Base-by-base conservation (phyloP, 2,888 invertebrate species). In the Epinotia bilunana region DNA sequence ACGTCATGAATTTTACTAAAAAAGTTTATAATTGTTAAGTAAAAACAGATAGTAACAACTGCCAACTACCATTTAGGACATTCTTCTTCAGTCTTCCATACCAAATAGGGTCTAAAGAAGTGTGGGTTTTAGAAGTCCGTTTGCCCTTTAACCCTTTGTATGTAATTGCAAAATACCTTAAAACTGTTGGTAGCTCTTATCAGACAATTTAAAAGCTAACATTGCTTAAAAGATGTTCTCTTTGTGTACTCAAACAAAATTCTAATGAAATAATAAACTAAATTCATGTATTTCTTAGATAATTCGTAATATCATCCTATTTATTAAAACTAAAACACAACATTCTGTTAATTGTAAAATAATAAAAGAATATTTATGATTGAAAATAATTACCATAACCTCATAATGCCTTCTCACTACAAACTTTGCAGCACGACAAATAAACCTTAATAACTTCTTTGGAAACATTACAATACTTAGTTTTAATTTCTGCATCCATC, bases 1-100 rank as follows among this genome's bases (percentile, higher is more conserved):
- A 93, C 75, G 87, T 86, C 93, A 94, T 93, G 83, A 93, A 91
- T 78, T 87, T 87, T 16, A 90, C 94, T 94, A 90, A 69, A 93
- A 91, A 70, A 82, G 80, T 80, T 7, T 53, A 58, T 7, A 1
- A 33, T 53, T n/a, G n/a, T 13, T 16, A n/a, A 53, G n/a, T n/a
- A 53, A 53, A 53, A n/a, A 53, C 16, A 53, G n/a, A 53, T 46
- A 13, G 2, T 46, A 43, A 46, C 12, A 39, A 39, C 39, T 39
- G 39, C 39, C 9, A 28, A 28, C 23, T 28, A 3, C 23, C 23
- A 28, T 28, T 28, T 28, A 28, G 23, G 23, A 3, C 23, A 1
- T 28, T 28, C 23, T 28, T 28, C 3, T 28, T 7, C 16, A 16
- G 49, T 49, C 49, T 49, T 16, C 16, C 16, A 4, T 49, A 0